Evolutionary conservation across 2,113 vertebrate genomes (phyloP).

Genomic region (Physeter macrocephalus): DNA sequence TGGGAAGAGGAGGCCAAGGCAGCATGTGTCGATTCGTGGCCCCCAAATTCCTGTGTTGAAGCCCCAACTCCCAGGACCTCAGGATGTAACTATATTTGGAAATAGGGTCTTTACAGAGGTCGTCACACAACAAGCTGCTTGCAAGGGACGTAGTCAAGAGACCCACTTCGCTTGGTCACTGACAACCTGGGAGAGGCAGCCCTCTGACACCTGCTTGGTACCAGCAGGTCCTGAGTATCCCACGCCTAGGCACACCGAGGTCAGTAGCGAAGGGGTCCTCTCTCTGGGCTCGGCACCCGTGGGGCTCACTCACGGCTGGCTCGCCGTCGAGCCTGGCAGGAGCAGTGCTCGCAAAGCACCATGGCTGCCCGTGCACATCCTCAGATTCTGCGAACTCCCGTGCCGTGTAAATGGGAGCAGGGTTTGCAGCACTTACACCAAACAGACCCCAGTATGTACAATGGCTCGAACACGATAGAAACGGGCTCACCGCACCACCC

Average conservation of each 20-base stretch:
- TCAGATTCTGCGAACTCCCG: too few species aligned
- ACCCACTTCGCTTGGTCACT: neutral
- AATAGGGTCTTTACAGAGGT: neutral
- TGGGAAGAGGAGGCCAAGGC: neutral
- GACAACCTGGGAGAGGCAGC: neutral
- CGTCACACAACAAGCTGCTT: neutral
- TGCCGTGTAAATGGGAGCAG: too few species aligned
- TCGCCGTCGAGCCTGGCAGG: neutral
- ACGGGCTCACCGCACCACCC: too few species aligned
- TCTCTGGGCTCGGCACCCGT: neutral
- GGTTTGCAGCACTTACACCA: too few species aligned
- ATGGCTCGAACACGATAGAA: too few species aligned
- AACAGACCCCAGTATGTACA: too few species aligned
- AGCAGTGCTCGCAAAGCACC: neutral
- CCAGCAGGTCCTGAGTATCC: neutral
- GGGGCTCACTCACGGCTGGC: neutral
- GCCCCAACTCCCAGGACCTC: neutral
- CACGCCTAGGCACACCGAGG: neutral
- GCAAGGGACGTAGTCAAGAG: neutral
- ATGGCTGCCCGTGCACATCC: neutral
- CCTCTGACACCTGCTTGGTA: neutral
- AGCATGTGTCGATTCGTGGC: fast-evolving
- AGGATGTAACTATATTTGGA: neutral
- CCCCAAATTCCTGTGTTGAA: neutral
- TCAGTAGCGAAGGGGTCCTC: neutral